These are phyloP conservation scores for Catamblyrhynchus diadema DNA, from an alignment of 2,797 vertebrate genomes.

Conservation along the genomic window DNA sequence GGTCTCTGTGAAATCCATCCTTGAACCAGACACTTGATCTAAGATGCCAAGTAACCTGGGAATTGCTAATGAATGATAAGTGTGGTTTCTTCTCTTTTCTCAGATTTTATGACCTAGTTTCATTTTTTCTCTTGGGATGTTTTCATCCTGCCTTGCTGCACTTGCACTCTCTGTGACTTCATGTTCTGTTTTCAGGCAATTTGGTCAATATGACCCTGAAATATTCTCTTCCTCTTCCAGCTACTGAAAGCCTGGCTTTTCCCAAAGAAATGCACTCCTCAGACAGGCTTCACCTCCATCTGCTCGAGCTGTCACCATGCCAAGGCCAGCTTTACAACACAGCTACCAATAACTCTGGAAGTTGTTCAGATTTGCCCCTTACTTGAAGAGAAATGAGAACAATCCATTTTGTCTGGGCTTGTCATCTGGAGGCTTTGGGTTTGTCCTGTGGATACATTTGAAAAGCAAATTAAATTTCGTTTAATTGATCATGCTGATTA, in stretches of 20 bases:
- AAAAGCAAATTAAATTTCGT: background rate
- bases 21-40: background rate
- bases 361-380: background rate
- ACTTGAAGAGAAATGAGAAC: background rate
- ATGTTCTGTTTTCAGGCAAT: background rate
- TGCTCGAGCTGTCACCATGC: rapidly evolving
- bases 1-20: background rate
- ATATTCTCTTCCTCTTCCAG: background rate
- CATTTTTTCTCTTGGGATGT: background rate
- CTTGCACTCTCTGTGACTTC: background rate
- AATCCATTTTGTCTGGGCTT: background rate
- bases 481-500: background rate
- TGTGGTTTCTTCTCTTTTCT: background rate
- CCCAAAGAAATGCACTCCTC: background rate
- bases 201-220: background rate
- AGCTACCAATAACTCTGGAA: background rate
- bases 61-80: background rate
- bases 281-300: background rate
- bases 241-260: background rate
- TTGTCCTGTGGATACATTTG: background rate
- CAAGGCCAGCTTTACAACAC: background rate
- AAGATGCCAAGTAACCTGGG: background rate
- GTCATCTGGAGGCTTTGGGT: background rate
- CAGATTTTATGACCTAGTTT: background rate
- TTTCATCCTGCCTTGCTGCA: background rate